Conservation (phyloP, 1,140 invertebrate species). For the Piezodorus guildinii region DNA sequence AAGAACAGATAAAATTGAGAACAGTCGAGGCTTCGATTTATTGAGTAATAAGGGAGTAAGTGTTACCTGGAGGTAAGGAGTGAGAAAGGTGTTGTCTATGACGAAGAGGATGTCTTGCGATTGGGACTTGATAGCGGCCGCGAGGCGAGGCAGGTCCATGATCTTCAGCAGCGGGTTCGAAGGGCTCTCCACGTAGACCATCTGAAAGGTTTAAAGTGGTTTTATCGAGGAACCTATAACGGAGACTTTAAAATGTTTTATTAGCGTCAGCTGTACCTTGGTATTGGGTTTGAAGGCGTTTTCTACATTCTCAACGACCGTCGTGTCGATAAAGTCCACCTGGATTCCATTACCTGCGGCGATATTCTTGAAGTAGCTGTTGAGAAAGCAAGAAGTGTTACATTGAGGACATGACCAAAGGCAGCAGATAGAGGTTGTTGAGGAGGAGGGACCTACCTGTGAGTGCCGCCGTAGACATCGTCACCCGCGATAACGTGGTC, state of each 20-base stretch:
- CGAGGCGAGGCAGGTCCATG: constrained; percentile 71
- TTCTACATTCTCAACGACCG: constrained; percentile 51
- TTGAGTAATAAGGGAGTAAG: no score
- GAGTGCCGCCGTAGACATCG: constrained; percentile 93
- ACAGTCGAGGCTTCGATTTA: no score
- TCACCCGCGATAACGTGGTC: constrained; percentile 87
- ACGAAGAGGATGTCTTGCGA: constrained; percentile 64
- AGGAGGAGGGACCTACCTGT: constrained; percentile 40
- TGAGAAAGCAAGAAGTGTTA: no score
- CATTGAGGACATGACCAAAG: no score
- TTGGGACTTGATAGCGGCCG: constrained; percentile 45
- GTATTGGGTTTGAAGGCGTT: constrained; percentile 69
- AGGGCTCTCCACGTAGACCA: constrained; percentile 95
- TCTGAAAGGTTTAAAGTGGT: no score
- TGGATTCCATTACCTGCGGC: constrained; percentile 55
- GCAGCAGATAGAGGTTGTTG: no score
- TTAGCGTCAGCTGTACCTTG: constrained; percentile 45
- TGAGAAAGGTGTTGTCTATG: constrained; percentile 96
- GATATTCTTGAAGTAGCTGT: constrained; percentile 41
- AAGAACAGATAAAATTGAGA: no score
- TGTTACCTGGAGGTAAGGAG: constrained; percentile 78
- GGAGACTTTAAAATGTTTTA: no score
- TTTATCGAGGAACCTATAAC: no score
- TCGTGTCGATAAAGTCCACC: constrained; percentile 69
- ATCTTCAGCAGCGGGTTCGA: constrained; percentile 95